Conservation (phyloP, 2,113 vertebrate genomes). For the Oreamnos americanus region DNA sequence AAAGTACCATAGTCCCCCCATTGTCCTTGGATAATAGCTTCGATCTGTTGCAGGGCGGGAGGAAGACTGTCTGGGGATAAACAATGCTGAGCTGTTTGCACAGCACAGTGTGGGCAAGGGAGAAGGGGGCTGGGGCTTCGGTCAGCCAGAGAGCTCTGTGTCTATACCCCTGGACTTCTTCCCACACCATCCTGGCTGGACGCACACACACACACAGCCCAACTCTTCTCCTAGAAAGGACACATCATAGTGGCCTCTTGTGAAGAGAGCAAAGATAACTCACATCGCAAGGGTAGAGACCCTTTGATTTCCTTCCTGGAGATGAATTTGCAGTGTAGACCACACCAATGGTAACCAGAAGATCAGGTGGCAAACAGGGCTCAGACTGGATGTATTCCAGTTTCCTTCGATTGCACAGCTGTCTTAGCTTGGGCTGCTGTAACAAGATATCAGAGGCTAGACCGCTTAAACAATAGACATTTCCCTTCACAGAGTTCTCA, state of each 20-base stretch:
- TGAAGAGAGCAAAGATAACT: not conserved
- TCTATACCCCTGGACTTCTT: not conserved
- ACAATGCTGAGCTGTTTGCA: not conserved
- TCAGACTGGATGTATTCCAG: not conserved
- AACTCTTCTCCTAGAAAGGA: not conserved
- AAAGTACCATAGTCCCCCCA: slow-evolving; percentile 25
- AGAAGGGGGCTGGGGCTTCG: not conserved
- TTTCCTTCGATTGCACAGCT: not conserved
- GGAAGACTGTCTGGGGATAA: not conserved
- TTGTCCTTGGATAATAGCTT: slow-evolving; percentile 53
- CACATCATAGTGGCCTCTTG: not conserved
- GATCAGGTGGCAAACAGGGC: not conserved
- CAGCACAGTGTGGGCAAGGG: not conserved
- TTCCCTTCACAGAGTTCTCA: not conserved
- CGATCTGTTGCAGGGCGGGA: not conserved
- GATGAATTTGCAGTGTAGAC: not conserved
- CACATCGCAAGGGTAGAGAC: not conserved
- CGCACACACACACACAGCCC: not conserved
- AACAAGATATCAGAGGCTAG: not conserved
- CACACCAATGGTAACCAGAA: not conserved
- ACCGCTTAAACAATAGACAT: not conserved
- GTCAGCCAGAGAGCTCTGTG: not conserved
- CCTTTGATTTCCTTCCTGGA: not conserved
- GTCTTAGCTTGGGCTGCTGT: not conserved
- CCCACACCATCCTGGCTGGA: not conserved